Conservation (phyloP, 2,797 vertebrate species). For the Dermochelys coriacea region DNA sequence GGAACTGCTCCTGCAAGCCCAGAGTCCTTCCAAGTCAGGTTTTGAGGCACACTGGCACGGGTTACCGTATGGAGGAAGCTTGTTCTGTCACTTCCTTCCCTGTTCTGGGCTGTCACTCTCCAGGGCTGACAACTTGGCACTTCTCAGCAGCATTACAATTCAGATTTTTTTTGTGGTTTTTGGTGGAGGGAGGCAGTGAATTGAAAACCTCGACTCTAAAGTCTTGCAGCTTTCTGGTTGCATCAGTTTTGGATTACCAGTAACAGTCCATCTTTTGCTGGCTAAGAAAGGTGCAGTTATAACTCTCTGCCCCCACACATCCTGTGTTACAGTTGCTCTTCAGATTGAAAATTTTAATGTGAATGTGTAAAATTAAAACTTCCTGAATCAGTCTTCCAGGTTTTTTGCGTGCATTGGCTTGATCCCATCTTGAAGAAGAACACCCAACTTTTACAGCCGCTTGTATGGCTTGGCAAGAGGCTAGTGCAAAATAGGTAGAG, state of each 20-base stretch:
- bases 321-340: neutral
- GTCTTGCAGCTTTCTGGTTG: neutral
- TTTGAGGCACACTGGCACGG: neutral
- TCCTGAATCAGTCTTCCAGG: neutral
- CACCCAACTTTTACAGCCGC: neutral
- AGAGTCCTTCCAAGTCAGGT: neutral
- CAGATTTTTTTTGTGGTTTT: neutral
- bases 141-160: neutral
- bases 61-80: neutral
- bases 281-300: neutral
- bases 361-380: neutral
- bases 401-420: neutral
- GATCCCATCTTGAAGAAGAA: neutral
- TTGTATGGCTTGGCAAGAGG: neutral
- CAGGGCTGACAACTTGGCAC: neutral
- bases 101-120: neutral
- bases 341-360: neutral
- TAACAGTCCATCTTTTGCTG: neutral
- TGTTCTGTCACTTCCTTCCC: neutral
- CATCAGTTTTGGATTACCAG: neutral
- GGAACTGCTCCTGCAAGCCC: neutral
- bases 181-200: neutral
- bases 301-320: neutral
- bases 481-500: slow-evolving; percentile 26
- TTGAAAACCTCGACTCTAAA: neutral